phyloP scores from a whole-genome alignment of 2,888 invertebrate genomes.

The Xylocampa areola region DNA sequence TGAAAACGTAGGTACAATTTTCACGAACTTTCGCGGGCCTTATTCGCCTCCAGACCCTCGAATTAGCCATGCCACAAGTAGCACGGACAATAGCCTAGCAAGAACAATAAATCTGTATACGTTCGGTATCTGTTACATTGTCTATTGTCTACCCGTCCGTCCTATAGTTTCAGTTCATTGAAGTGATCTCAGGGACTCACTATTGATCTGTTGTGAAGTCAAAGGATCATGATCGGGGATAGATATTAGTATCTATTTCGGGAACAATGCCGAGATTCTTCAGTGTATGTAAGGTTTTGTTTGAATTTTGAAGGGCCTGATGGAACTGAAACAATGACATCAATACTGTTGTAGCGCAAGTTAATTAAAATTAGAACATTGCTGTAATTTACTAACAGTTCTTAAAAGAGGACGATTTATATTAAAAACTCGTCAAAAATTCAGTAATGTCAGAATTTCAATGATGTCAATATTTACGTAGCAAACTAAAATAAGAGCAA shows the following conservation, averaged over 20 bases:
- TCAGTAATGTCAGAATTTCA: no score
- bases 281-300: slow-evolving; percentile 3
- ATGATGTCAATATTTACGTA: no score
- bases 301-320: slow-evolving; percentile 8
- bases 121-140: slow-evolving; percentile 57
- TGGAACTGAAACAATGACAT: no score
- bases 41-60: slow-evolving; percentile 26
- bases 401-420: no score
- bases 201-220: slow-evolving; percentile 49
- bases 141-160: slow-evolving; percentile 45
- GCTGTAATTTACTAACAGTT: no score
- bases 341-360: no score
- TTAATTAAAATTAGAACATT: no score
- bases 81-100: slow-evolving; percentile 49
- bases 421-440: no score
- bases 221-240: slow-evolving; percentile 37
- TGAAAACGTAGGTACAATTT: slow-evolving; percentile 8
- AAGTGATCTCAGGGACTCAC: slow-evolving; percentile 47
- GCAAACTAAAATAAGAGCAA: no score
- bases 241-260: slow-evolving; percentile 6
- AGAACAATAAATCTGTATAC: slow-evolving; percentile 60
- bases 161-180: slow-evolving; percentile 58
- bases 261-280: slow-evolving; percentile 14
- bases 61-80: slow-evolving; percentile 54
- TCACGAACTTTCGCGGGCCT: slow-evolving; percentile 10